A percentile compares a stretch with the other conserved stretches of the same genome.
Evolutionary conservation across 64 coral and sea anemone species (phyloP).

Genomic region (Cladopsammia gracilis): DNA sequence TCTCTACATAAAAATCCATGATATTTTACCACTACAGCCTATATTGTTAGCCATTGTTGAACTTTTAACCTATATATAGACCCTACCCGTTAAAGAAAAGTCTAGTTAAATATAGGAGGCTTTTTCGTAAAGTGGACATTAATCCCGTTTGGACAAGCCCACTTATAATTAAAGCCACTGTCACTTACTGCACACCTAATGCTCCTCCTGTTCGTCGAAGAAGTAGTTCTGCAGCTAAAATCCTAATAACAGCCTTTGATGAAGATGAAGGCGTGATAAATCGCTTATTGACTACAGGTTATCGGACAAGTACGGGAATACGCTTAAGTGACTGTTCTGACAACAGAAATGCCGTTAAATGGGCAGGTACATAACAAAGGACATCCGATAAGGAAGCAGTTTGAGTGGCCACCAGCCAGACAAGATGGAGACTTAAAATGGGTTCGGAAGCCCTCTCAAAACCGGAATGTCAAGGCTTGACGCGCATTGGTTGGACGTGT

Average conservation of each 20-base stretch:
- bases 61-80: not conserved
- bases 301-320: constrained; percentile 4
- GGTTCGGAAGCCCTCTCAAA: constrained; percentile 17
- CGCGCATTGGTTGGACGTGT: constrained; percentile 5
- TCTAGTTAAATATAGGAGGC: not conserved
- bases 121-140: not conserved
- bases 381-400: constrained; percentile 37
- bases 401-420: constrained; percentile 43
- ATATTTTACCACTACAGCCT: not conserved
- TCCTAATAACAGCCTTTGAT: constrained; percentile 18
- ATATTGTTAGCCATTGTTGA: not conserved
- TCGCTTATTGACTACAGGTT: constrained; percentile 41
- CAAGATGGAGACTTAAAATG: constrained; percentile 44
- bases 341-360: constrained; percentile 33
- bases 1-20: too few relatives aligned
- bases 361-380: constrained; percentile 1
- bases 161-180: not conserved
- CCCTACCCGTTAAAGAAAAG: not conserved
- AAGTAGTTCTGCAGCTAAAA: not conserved
- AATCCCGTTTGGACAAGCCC: not conserved
- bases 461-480: constrained; percentile 10
- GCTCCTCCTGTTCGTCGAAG: not conserved
- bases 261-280: constrained; percentile 42
- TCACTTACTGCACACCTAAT: constrained; percentile 14
- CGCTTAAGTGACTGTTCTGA: constrained; percentile 41